These are phyloP conservation scores for Caenorhabditis zanzibari DNA, from an alignment of 2,888 invertebrate species.

Conservation along the genomic window DNA sequence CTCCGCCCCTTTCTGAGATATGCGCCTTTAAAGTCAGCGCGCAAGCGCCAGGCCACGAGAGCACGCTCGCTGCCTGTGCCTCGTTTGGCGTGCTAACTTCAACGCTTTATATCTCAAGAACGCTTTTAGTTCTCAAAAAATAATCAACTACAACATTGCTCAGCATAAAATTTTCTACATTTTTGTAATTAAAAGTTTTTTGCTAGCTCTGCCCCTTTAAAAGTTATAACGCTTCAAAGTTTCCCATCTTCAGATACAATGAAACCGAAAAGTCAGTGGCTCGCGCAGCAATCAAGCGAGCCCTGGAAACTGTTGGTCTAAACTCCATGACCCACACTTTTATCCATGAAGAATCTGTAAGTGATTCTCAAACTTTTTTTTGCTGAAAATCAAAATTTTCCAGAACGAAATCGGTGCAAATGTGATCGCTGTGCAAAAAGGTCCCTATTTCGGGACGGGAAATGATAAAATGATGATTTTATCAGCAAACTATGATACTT, in stretches of 20 bases:
- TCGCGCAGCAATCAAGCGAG: constrained; percentile 63
- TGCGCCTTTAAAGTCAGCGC: background rate
- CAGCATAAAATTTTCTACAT: too few relatives aligned
- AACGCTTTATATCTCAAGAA: too few relatives aligned
- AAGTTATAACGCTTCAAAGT: too few relatives aligned
- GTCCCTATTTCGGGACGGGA: constrained; percentile 67
- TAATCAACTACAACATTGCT: too few relatives aligned
- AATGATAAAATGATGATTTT: constrained; percentile 69
- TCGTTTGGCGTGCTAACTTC: too few relatives aligned
- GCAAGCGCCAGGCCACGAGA: too few relatives aligned
- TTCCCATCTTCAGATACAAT: constrained; percentile 61
- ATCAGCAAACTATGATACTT: constrained; percentile 72
- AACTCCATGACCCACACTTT: constrained; percentile 71
- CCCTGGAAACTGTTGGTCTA: constrained; percentile 69
- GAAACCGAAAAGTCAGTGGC: constrained; percentile 69
- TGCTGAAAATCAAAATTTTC: constrained; percentile 15
- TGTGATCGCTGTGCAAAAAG: constrained; percentile 71
- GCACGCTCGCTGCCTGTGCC: too few relatives aligned
- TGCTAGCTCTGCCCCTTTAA: too few relatives aligned
- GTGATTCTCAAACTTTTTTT: too few relatives aligned
- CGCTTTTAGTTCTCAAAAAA: too few relatives aligned
- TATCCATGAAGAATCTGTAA: constrained; percentile 70
- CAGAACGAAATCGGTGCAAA: constrained; percentile 73
- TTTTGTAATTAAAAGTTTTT: too few relatives aligned
- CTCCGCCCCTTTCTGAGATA: background rate